Base-by-base conservation (phyloP, 1,140 invertebrate species). In the Drosophila asahinai region DNA sequence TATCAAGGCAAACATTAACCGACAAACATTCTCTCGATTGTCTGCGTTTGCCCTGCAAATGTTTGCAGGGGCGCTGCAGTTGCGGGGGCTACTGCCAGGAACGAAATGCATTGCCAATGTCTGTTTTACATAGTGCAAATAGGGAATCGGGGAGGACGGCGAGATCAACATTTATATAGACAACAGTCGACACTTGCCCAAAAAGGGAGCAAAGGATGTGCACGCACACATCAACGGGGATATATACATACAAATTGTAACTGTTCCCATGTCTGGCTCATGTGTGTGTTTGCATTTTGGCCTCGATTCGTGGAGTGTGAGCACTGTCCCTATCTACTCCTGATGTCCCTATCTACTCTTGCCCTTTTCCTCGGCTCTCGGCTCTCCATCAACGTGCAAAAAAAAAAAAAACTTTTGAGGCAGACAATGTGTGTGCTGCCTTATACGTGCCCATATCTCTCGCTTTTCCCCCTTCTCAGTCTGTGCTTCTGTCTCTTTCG, bases 221-320 rank as follows among this genome's bases (percentile, higher is more conserved):
- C 19, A 54, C 42, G 72, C n/a, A 58, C 17, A 43, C 40, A 49
- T 17, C 42, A 25, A 19, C 33, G 71, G 67, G 49, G 15, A 9
- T 30, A 52, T 14, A 79, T 83, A n/a, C n/a, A 83, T 80, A 78
- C 82, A 90, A 89, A 89, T 89, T 89, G 84, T 90, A 90, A 90
- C 84, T 90, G 81, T 90, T 77, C 66, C 66, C 54, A 38, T 59
- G 61, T 63, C 22, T 68, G 67, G 22, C 49, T 65, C 84, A 83
- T 79, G 55, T 40, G 52, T 17, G 15, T 22, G 33, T 42, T 25
- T 83, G 72, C 75, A 68, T 75, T 70, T 62, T 48, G 51, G 36
- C 38, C 49, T 42, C 51, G 30, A 36, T 57, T 52, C 33, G 47
- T 30, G 38, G 66, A 51, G 57, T 43, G 61, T 30, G 33, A 33